phyloP scores from a whole-genome alignment of 2,113 vertebrate genomes.

The Onychorhynchus coronatus region DNA sequence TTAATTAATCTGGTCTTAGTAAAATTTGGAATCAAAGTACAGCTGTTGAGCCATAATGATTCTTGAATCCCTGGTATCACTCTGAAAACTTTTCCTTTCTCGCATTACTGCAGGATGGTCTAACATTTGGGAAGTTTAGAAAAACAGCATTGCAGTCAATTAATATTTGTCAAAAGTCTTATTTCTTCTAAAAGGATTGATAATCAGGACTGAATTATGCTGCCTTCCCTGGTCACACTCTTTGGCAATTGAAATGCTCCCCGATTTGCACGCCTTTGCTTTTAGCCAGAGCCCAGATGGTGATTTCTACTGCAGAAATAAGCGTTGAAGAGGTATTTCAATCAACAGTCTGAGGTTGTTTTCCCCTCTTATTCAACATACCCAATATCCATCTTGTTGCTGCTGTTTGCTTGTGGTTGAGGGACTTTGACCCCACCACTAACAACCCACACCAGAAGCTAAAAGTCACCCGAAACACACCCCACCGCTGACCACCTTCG shows the following conservation, averaged over 20 bases:
- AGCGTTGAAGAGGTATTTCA: background rate
- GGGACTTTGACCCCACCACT: rapidly evolving
- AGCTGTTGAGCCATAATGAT: constrained; percentile 53
- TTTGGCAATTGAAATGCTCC: rapidly evolving
- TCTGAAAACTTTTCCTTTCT: background rate
- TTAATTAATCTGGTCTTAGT: constrained; percentile 60
- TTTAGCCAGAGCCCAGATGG: background rate
- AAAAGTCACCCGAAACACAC: background rate
- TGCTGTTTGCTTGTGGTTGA: background rate
- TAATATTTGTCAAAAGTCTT: background rate
- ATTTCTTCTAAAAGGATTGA: background rate
- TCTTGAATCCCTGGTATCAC: constrained; percentile 21
- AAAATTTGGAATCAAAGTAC: constrained; percentile 49
- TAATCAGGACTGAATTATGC: background rate
- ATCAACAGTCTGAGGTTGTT: background rate
- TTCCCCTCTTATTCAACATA: background rate
- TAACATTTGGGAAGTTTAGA: background rate
- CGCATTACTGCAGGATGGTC: background rate
- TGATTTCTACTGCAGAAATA: background rate
- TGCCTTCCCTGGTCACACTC: background rate
- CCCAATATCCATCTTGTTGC: background rate
- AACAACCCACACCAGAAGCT: background rate
- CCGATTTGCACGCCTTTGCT: background rate
- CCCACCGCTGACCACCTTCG: background rate
- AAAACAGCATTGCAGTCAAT: background rate